phyloP scores from a whole-genome alignment of 2,888 invertebrate species.

The Corythucha ciliata region DNA sequence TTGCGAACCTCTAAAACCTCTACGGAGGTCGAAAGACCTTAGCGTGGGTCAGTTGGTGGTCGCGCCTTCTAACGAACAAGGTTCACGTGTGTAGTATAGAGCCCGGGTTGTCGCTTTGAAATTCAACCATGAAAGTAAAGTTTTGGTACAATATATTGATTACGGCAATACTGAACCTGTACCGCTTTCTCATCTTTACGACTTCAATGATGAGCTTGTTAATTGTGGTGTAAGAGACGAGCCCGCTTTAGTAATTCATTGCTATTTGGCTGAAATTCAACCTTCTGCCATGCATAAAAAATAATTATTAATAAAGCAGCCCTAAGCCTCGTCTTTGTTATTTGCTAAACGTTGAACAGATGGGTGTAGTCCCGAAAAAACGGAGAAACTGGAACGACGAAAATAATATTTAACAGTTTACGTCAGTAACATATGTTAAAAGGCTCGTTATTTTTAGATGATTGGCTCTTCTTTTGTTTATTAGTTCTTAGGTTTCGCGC shows the following conservation, averaged over 20 bases:
- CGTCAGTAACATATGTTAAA: too few relatives aligned
- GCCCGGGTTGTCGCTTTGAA: not conserved
- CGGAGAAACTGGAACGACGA: too few relatives aligned
- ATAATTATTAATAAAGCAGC: too few relatives aligned
- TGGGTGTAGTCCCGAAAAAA: too few relatives aligned
- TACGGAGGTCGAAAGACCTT: not conserved
- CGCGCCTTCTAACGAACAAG: not conserved
- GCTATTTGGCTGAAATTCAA: conserved; percentile 57
- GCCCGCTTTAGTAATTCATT: conserved; percentile 62
- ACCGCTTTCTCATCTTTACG: not conserved
- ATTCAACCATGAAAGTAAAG: not conserved
- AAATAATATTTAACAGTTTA: too few relatives aligned
- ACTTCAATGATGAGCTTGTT: conserved; percentile 2
- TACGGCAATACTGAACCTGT: conserved; percentile 50
- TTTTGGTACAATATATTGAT: conserved; percentile 66
- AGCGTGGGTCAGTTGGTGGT: not conserved
- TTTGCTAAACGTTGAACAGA: too few relatives aligned
- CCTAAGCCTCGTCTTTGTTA: too few relatives aligned
- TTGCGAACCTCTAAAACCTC: not conserved
- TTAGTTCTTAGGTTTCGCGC: too few relatives aligned
- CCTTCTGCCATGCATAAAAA: too few relatives aligned
- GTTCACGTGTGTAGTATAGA: not conserved
- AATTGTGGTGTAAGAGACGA: conserved; percentile 35
- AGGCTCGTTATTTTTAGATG: too few relatives aligned
- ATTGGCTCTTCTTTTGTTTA: too few relatives aligned